Percentiles rank a stretch among this genome's conserved stretches.
phyloP scores from a whole-genome alignment of 2,888 invertebrate genomes.

The Julus scandinavius region DNA sequence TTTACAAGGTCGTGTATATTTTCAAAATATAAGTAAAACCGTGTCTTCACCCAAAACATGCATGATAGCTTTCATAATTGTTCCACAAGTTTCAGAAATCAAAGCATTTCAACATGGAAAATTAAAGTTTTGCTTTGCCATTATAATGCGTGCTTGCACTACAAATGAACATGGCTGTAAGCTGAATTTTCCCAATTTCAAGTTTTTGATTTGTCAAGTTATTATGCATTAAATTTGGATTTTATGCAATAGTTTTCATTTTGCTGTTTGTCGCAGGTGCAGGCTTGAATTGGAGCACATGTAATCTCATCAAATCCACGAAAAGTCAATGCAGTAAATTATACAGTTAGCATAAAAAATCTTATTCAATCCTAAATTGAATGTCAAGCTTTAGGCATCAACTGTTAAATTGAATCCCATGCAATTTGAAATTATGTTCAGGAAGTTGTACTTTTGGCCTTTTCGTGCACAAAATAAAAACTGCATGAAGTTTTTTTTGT shows the following conservation, averaged over 20 bases:
- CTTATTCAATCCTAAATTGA: background rate
- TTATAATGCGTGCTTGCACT: background rate
- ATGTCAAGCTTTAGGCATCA: background rate
- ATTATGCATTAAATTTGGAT: too few relatives aligned
- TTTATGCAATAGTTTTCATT: background rate
- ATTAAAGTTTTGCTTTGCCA: background rate
- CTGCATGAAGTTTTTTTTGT: background rate
- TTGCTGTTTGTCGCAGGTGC: background rate
- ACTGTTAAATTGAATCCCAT: background rate
- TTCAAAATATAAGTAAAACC: background rate
- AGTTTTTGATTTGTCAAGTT: too few relatives aligned
- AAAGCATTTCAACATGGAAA: background rate
- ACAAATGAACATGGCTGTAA: background rate
- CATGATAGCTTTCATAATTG: background rate
- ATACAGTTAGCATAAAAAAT: background rate
- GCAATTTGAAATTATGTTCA: conserved; percentile 16
- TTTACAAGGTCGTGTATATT: too few relatives aligned
- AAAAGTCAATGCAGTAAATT: background rate
- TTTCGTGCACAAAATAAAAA: background rate
- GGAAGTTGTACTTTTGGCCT: background rate
- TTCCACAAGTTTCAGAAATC: background rate
- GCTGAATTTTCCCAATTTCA: background rate
- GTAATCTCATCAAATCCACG: background rate
- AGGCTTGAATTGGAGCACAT: background rate
- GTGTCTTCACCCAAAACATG: background rate